These are phyloP conservation scores for Mythimna ferrago DNA, from an alignment of 2,888 invertebrate species.

Conservation along the genomic window DNA sequence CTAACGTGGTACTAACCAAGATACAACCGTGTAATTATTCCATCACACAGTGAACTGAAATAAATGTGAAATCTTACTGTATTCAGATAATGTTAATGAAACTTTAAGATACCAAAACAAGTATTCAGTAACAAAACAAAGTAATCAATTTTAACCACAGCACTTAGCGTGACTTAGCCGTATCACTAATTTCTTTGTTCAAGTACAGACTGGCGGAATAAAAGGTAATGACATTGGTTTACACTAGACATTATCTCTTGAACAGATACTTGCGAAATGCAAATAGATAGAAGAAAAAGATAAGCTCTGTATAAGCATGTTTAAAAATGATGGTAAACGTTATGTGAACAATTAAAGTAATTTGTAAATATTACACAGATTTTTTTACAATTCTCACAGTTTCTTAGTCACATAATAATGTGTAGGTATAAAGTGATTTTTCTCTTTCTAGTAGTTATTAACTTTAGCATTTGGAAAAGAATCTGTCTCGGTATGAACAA, in stretches of 20 bases:
- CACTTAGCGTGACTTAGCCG: conserved; percentile 13
- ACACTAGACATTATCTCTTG: conserved; percentile 35
- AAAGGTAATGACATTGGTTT: conserved; percentile 16
- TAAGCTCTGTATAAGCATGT: conserved; percentile 18
- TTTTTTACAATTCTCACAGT: not conserved
- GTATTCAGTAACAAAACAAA: conserved; percentile 17
- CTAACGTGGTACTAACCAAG: no score
- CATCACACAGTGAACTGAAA: conserved; percentile 1
- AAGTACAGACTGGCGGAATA: conserved; percentile 20
- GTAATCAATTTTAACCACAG: conserved; percentile 7
- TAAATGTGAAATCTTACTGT: conserved; percentile 21
- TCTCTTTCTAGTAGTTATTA: not conserved
- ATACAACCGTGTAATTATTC: not conserved
- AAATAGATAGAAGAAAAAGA: conserved; percentile 36
- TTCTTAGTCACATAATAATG: not conserved
- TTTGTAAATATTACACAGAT: conserved; percentile 9
- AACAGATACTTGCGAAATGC: conserved; percentile 35
- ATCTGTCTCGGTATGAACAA: no score
- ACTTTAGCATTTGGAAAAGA: no score
- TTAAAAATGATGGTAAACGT: not conserved
- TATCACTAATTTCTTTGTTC: conserved; percentile 43
- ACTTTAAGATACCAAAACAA: conserved; percentile 11
- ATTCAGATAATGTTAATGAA: conserved; percentile 10
- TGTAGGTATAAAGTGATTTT: not conserved
- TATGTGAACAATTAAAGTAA: conserved; percentile 5